Percentiles rank a stretch among this genome's conserved stretches.
Conservation (phyloP, 2,888 invertebrate species). For the Cryptocephalus moraei region DNA sequence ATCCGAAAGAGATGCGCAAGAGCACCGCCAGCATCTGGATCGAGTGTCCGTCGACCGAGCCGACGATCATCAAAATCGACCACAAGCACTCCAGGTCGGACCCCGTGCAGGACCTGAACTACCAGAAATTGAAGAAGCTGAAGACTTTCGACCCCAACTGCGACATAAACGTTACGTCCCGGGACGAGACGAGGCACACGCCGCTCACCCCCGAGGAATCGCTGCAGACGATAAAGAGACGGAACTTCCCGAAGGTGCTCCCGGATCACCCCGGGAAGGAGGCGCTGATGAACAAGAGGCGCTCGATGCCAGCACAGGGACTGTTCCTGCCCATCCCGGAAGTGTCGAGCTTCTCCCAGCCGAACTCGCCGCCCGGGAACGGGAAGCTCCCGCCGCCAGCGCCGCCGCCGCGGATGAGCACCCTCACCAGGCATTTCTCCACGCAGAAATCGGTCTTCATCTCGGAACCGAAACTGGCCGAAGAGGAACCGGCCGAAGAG, state of each 20-base stretch:
- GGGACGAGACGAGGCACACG: slow-evolving; percentile 47
- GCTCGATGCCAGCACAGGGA: slow-evolving; percentile 51
- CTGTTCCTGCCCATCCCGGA: slow-evolving; percentile 29
- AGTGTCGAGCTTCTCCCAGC: slow-evolving; percentile 25
- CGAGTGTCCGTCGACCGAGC: slow-evolving; percentile 18
- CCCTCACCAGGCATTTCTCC: slow-evolving; percentile 46
- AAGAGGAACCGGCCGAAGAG: slow-evolving; percentile 40
- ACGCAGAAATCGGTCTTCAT: slow-evolving; percentile 33
- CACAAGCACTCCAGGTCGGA: slow-evolving; percentile 60
- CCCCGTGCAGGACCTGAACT: slow-evolving; percentile 49
- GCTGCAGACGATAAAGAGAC: slow-evolving; percentile 58
- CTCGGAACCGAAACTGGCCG: slow-evolving; percentile 39
- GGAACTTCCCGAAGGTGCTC: slow-evolving; percentile 76
- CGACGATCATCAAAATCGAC: slow-evolving; percentile 42
- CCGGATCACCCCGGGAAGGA: slow-evolving; percentile 56
- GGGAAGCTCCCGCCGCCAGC: slow-evolving; percentile 43
- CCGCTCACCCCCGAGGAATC: slow-evolving; percentile 59
- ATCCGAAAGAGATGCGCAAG: slow-evolving; percentile 23
- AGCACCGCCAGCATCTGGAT: slow-evolving; percentile 33
- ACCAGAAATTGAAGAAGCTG: slow-evolving; percentile 21
- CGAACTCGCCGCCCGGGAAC: slow-evolving; percentile 29
- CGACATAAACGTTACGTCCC: slow-evolving; percentile 68
- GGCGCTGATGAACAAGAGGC: slow-evolving; percentile 41
- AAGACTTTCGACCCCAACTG: slow-evolving; percentile 38
- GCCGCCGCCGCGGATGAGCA: slow-evolving; percentile 66